Evolutionary conservation across 1,140 invertebrate genomes (phyloP).

Genomic region (Matsumurasca onukii): DNA sequence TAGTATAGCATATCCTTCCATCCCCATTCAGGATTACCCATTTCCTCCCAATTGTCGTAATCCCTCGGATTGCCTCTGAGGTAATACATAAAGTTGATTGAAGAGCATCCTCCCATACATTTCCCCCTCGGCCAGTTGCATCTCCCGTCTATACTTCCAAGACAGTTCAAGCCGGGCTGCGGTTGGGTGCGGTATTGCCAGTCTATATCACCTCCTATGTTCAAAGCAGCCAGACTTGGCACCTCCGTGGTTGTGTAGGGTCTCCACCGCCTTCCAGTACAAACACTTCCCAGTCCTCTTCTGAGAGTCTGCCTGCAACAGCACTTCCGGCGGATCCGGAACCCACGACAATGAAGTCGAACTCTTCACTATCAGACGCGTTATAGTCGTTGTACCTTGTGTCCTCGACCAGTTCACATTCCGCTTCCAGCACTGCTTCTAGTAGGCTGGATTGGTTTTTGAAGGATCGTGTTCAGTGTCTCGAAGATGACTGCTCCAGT

Average conservation of each 20-base stretch:
- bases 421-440: neutral
- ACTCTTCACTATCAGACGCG: slow-evolving; percentile 37
- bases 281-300: slow-evolving; percentile 57
- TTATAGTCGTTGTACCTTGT: neutral
- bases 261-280: slow-evolving; percentile 73
- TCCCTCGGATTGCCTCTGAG: slow-evolving; percentile 61
- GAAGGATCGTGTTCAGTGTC: too few species aligned
- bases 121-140: slow-evolving; percentile 58
- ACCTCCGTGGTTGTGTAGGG: slow-evolving; percentile 56
- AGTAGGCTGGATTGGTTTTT: too few species aligned
- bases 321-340: slow-evolving; percentile 65
- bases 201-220: slow-evolving; percentile 56
- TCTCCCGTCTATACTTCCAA: slow-evolving; percentile 44
- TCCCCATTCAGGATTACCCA: slow-evolving; percentile 64
- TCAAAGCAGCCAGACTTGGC: slow-evolving; percentile 32
- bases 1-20: slow-evolving; percentile 77
- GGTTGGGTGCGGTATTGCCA: slow-evolving; percentile 43
- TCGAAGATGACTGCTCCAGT: neutral
- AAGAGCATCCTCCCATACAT: slow-evolving; percentile 58
- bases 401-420: neutral
- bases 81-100: slow-evolving; percentile 66
- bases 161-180: neutral
- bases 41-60: slow-evolving; percentile 69
- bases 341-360: slow-evolving; percentile 59
- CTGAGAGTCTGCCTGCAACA: slow-evolving; percentile 60